Base-by-base conservation (phyloP, 1,140 invertebrate species). In the Spodoptera litura region DNA sequence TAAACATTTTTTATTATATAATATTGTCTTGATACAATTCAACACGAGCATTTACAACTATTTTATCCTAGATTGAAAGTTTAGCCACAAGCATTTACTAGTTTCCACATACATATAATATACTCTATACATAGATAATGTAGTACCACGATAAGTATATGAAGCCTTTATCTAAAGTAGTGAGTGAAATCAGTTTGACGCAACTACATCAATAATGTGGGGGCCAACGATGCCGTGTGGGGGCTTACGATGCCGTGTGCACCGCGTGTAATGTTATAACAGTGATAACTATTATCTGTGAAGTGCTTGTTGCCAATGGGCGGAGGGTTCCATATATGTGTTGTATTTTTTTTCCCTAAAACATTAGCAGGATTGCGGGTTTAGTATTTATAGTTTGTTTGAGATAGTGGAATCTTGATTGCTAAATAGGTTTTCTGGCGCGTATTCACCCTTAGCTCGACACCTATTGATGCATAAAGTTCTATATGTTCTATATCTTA, bases 271-370 rank as follows among this genome's bases (percentile, higher is more conserved):
- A 81, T 78, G 71, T 74, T 81, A 56, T 81, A 75, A 81, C 61
- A 71, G 31, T 75, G 88, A 88, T 88, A 88, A 84, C 61, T 71
- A 53, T 85, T 85, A 88, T 89, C 84, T 87, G 53, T 83, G 49
- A 80, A 84, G 84, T 86, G 84, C 78, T 20, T 66, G 62, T 15
- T 49, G 6, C 38, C 35, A 49, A 66, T 15, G 61, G 84, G 82
- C 76, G 59, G 71, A 78, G 71, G 3, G 12, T 6, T 73, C 38
- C 13, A 44, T 12, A 31, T n/a, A 35, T 8, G 38, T 44, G 31
- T 31, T 31, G 4, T 31, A 4, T 31, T 31, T 31, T 31, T 5
- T 31, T 31, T 31, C 0, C 20, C 20, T 20, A 31, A 31, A 31
- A 31, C 4, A 31, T 31, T 31, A 31, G 20, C 20, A 20, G 20